Evolutionary conservation across 2,797 vertebrate species (phyloP).

Genomic region (Eupleurogrammus muticus): DNA sequence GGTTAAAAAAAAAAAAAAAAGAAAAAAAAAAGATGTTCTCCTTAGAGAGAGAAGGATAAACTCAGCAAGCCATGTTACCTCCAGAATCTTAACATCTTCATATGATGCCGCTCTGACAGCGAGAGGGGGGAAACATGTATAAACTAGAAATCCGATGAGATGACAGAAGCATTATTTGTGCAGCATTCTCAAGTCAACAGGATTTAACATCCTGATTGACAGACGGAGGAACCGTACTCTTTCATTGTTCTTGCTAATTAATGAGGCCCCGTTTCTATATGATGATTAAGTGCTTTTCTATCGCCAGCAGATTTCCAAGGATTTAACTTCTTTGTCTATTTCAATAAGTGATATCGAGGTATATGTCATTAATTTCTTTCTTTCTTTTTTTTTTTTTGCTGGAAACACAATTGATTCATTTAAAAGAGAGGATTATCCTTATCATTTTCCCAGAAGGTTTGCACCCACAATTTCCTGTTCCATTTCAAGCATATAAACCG

Average conservation of each 20-base stretch:
- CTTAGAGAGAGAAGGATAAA: constrained; percentile 47
- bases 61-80: constrained; percentile 58
- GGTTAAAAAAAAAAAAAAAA: constrained; percentile 28
- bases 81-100: constrained; percentile 62
- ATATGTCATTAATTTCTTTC: constrained; percentile 86
- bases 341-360: constrained; percentile 84
- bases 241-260: constrained; percentile 77
- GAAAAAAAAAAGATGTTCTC: background rate
- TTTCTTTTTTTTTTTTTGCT: no score
- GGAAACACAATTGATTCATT: constrained; percentile 87
- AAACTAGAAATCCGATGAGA: constrained; percentile 24
- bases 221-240: constrained; percentile 36
- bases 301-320: constrained; percentile 75
- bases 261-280: constrained; percentile 76
- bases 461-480: constrained; percentile 81
- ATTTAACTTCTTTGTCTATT: constrained; percentile 83
- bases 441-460: constrained; percentile 82
- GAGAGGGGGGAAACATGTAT: constrained; percentile 22
- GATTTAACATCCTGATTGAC: constrained; percentile 11
- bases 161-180: constrained; percentile 18
- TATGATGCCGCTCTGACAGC: constrained; percentile 45
- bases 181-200: constrained; percentile 11
- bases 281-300: constrained; percentile 75
- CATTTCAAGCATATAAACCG: constrained; percentile 80
- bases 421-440: constrained; percentile 82